These are phyloP conservation scores for Cenopis cana DNA, from an alignment of 2,888 invertebrate species.

Conservation along the genomic window DNA sequence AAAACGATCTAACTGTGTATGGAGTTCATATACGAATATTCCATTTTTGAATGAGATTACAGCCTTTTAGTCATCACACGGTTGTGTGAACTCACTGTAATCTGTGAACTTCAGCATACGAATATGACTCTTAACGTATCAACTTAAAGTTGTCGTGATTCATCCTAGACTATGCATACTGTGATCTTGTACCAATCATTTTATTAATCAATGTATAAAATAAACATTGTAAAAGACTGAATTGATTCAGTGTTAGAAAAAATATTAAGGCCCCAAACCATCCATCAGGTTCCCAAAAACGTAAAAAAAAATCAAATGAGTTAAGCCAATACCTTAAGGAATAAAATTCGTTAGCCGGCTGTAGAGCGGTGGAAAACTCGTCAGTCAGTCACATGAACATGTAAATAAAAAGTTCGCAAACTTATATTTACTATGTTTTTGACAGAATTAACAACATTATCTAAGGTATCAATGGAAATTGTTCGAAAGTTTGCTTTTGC, in stretches of 20 bases:
- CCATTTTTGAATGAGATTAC: neutral
- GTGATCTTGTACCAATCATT: conserved; percentile 4
- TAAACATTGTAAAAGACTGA: conserved; percentile 1
- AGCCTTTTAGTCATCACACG: conserved; percentile 73
- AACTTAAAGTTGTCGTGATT: conserved; percentile 22
- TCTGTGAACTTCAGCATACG: conserved; percentile 16
- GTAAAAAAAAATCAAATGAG: too few species aligned
- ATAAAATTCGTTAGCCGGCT: too few species aligned
- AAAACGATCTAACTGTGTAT: conserved; percentile 2
- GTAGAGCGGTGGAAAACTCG: too few species aligned
- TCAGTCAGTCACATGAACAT: too few species aligned
- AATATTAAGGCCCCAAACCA: too few species aligned
- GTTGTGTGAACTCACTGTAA: conserved; percentile 55
- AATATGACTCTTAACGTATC: conserved; percentile 3
- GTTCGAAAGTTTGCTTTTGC: too few species aligned
- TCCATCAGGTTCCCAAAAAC: neutral
- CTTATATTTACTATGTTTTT: too few species aligned
- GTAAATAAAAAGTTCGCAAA: too few species aligned
- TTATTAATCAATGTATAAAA: neutral
- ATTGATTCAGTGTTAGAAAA: neutral
- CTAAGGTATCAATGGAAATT: too few species aligned
- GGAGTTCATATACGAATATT: neutral
- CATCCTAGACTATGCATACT: neutral
- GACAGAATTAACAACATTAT: too few species aligned
- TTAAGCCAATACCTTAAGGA: too few species aligned